phyloP scores from a whole-genome alignment of 2,797 vertebrate genomes.

The Halcyon leucocephala region DNA sequence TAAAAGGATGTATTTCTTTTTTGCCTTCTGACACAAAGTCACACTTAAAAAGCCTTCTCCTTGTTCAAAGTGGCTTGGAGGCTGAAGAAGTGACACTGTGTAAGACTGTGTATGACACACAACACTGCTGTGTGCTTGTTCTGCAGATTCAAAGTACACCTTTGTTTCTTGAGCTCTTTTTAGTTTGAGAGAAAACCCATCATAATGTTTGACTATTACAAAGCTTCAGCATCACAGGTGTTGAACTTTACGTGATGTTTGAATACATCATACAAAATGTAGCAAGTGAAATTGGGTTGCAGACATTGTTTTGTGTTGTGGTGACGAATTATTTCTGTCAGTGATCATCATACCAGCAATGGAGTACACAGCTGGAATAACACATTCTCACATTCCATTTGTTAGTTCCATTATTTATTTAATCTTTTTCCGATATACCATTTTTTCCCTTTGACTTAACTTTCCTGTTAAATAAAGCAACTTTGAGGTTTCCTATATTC shows the following conservation, averaged over 20 bases:
- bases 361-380: not conserved
- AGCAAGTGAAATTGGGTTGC: not conserved
- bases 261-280: not conserved
- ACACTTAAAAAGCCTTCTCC: conserved; percentile 29
- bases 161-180: conserved; percentile 16
- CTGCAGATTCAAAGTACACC: not conserved
- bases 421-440: not conserved
- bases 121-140: not conserved
- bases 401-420: not conserved
- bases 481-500: not conserved
- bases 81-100: not conserved
- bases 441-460: not conserved
- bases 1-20: conserved; percentile 30
- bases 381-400: not conserved
- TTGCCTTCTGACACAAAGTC: conserved; percentile 19
- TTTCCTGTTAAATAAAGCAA: not conserved
- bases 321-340: conserved; percentile 11
- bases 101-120: not conserved
- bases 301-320: not conserved
- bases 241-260: not conserved
- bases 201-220: conserved; percentile 35
- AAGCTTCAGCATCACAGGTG: not conserved
- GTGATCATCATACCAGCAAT: not conserved
- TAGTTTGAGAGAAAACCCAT: conserved; percentile 18
- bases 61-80: conserved; percentile 17